phyloP scores from a whole-genome alignment of 2,797 vertebrate species.

The Gadopsis bispinosus region DNA sequence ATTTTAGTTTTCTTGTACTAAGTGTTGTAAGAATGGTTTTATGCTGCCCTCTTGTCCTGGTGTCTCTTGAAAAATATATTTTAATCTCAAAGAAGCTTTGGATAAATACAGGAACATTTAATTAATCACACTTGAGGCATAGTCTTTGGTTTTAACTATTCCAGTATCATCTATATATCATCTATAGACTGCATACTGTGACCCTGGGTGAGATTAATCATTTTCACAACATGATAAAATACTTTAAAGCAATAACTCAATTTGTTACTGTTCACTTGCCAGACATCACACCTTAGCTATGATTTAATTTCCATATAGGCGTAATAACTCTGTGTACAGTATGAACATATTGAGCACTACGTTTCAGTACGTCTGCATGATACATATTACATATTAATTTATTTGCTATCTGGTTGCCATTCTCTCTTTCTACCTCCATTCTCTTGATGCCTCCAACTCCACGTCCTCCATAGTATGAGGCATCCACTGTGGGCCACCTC shows the following conservation, averaged over 20 bases:
- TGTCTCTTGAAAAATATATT: no score
- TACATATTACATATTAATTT: not conserved
- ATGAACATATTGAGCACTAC: not conserved
- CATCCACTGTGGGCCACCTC: constrained; percentile 97
- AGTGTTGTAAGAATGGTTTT: no score
- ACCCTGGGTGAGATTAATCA: not conserved
- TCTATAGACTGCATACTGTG: not conserved
- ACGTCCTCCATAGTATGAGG: constrained; percentile 96
- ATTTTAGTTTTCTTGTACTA: no score
- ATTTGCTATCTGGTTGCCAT: not conserved
- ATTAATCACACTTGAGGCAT: not conserved
- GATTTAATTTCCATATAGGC: not conserved
- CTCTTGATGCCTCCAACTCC: constrained; percentile 98
- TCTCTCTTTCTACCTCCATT: constrained; percentile 90
- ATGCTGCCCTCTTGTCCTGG: no score
- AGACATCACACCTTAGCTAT: not conserved
- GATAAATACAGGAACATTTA: not conserved
- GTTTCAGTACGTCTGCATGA: not conserved
- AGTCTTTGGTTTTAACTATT: not conserved
- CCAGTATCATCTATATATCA: not conserved
- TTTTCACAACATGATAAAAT: not conserved
- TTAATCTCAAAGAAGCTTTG: no score
- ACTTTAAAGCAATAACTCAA: not conserved
- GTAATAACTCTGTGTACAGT: not conserved
- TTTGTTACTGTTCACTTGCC: not conserved